Evolutionary conservation across 2,888 invertebrate genomes (phyloP), one percentile per base, ranked within the genome.

Genomic region (Hecatera dysodea): DNA sequence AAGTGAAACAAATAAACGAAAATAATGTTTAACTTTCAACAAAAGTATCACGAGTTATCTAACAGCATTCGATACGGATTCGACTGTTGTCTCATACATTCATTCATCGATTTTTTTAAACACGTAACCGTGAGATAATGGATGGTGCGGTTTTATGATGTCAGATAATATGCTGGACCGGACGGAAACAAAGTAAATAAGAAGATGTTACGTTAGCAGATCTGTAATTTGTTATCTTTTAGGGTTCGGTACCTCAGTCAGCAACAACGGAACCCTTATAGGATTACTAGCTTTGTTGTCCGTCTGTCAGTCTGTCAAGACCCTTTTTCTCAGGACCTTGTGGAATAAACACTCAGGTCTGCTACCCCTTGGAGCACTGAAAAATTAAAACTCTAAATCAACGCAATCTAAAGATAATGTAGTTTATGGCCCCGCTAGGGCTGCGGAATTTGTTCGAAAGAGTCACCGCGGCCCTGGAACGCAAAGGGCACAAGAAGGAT

Each of bases 1-100:
- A 67, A 71, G 61, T 64, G 72, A 71, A 55, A 74, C 64, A 68
- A 70, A 74, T 71, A 63, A 71, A 79, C 59, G 65, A 72, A 57
- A n/a, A 67, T 78, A 75, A 74, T 67, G 33, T 72, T 72, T 67
- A 78, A 81, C 81, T 83, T 82, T 83, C 78, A 68, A 68, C 39
- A 71, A 27, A 75, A 77, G 59, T 80, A 80, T 62, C 61, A 61
- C 64, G 27, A 62, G 53, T 82, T 80, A 78, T 48, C 53, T 74
- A 67, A 70, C 57, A 19, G 17, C 33, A 77, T 80, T 80, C 56
- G 80, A 80, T 83, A 55, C 74, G 69, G 56, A 29, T 69, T 77
- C 56, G n/a, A 4, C 8, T 55, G 33, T 60, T 72, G 64, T 75
- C 75, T 65, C 19, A 55, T 15, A 46, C 48, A 48, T 64, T 64